Conservation (phyloP, 2,888 invertebrate species). For the Malthinus seriepunctatus region DNA sequence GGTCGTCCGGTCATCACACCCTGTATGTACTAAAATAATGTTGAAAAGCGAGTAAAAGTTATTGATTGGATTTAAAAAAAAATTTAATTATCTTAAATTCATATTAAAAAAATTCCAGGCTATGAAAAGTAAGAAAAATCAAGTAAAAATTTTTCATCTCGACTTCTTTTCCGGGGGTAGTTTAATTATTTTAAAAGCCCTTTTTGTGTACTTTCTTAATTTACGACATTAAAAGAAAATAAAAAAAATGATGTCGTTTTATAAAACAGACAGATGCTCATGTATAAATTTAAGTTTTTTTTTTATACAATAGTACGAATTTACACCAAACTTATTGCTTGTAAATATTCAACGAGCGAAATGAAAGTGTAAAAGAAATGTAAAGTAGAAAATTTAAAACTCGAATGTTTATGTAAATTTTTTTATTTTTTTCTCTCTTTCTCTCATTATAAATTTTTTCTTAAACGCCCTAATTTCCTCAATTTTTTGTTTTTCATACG, state of each 20-base stretch:
- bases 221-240: conserved; percentile 6
- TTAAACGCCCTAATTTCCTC: conserved; percentile 13
- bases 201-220: conserved; percentile 7
- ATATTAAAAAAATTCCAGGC: too few species aligned
- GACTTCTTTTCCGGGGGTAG: conserved; percentile 1
- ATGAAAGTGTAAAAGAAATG: conserved; percentile 28
- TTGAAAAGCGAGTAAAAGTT: too few species aligned
- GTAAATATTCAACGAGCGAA: conserved; percentile 28
- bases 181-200: conserved; percentile 23
- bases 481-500: conserved; percentile 8
- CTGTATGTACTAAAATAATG: too few species aligned
- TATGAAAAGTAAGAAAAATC: background rate
- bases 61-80: too few species aligned
- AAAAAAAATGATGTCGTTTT: conserved; percentile 7
- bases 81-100: too few species aligned
- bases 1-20: too few species aligned
- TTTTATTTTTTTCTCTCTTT: conserved; percentile 16
- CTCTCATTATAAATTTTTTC: background rate
- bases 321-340: conserved; percentile 28
- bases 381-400: conserved; percentile 22
- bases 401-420: conserved; percentile 27
- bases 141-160: background rate
- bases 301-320: conserved; percentile 21
- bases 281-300: conserved; percentile 23
- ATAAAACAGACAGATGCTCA: conserved; percentile 11